Evolutionary conservation across 1,140 invertebrate genomes (phyloP), one percentile per base, ranked within the genome.

Genomic region (Tetramorium alpestre): DNA sequence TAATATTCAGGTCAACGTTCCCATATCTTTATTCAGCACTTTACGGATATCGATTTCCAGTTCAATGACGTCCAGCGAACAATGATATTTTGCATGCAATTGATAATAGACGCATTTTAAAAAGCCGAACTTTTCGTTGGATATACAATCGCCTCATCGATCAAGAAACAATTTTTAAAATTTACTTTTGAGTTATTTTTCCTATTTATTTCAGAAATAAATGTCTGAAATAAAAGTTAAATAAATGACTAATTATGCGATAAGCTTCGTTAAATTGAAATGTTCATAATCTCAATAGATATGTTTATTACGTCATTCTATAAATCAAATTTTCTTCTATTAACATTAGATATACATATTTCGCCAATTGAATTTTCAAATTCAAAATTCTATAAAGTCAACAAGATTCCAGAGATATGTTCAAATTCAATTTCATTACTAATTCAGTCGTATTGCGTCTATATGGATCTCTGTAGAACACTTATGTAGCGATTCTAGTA

Each of bases 1-100:
- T 41, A 82, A 82, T 82, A 82, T 82, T 73, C 67, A 82, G 80
- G 80, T 82, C 54, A 58, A 82, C 67, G 54, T 82, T 73, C 16
- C 13, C 51, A 16, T 81, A 81, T 81, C 80, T 73, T 82, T 82
- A 73, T 82, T 73, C 41, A 58, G 67, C 51, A 73, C 54, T 82
- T 73, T 41, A 58, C 18, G 18, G 18, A 25, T 82, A 73, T 60
- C 80, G 67, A 82, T 82, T 82, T 58, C 67, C 38, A 25, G 51
- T 28, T 54, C 16, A 22, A 28, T 28, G 49, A 28, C 16, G 10
- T 22, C 22, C 22, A 3, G 1, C 60, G 25, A 81, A 81, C 49
- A 81, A 72, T 7, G 38, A 28, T 11, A 56, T 70, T 81, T 81
- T 44, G 16, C 65, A 1, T 33, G 28, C 18, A 22, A 70, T 44